A percentile compares a stretch with the other conserved stretches of the same genome.
Evolutionary conservation across 2,888 invertebrate species (phyloP).

Genomic region (Lepidochrysops patricia): DNA sequence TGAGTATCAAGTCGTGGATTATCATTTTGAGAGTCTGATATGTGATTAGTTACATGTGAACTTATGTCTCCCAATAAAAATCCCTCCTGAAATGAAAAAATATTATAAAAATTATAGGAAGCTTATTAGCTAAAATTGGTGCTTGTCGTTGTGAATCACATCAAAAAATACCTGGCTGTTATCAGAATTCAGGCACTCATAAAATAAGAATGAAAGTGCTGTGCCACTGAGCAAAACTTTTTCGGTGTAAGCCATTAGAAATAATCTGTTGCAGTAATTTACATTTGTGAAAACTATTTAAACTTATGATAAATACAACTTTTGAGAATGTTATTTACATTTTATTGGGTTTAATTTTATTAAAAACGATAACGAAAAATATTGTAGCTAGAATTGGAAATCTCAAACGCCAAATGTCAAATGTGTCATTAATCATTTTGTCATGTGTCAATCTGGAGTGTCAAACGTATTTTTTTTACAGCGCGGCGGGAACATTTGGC

Average conservation of each 20-base stretch:
- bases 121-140: background rate
- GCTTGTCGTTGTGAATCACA: background rate
- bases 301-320: background rate
- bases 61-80: constrained; percentile 79
- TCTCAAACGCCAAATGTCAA: background rate
- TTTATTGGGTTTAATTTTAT: background rate
- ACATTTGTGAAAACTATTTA: background rate
- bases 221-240: constrained; percentile 75
- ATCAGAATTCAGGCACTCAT: constrained; percentile 77
- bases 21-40: constrained; percentile 80
- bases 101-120: background rate
- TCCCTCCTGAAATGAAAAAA: constrained; percentile 62
- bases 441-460: too few relatives aligned
- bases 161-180: constrained; percentile 73
- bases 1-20: constrained; percentile 75
- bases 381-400: background rate
- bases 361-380: background rate
- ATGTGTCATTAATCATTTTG: too few relatives aligned
- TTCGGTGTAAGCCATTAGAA: constrained; percentile 58
- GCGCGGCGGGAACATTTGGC: too few relatives aligned
- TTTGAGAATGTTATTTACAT: background rate
- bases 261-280: constrained; percentile 4
- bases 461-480: too few relatives aligned
- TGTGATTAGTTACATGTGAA: constrained; percentile 77
- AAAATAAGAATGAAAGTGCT: constrained; percentile 78